Base-by-base conservation (phyloP, 2,888 invertebrate species). In the Lepidochrysops patricia region DNA sequence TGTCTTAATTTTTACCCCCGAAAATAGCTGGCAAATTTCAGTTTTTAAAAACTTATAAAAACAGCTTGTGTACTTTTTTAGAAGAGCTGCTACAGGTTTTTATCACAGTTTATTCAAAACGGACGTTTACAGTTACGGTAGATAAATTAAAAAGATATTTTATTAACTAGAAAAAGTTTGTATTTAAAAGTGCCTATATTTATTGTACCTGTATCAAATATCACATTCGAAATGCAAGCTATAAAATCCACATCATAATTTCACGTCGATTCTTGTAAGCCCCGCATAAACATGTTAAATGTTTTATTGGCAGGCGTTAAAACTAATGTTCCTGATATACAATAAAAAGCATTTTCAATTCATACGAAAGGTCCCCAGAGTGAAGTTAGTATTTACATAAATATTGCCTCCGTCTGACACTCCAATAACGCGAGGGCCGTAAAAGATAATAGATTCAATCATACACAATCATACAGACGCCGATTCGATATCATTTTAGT, bases 401-500 rank as follows among this genome's bases (percentile, higher is more conserved):
- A 62, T 61, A 57, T 65, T 57, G 58, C 58, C 34, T 59, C 57
- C 26, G 52, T 37, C 43, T 57, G 57, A 62, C 57, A 57, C 27
- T 52, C 58, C 61, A 48, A 61, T 61, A 60, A 60, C 56, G 60
- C 37, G 54, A 60, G 48, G 58, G 63, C 54, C 61, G 58, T 61
- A 58, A 56, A 58, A 62, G 58, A 62, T 62, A 62, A 57, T 62
- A 59, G 48, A 62, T 62, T 62, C 56, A 60, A 62, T 62, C 57
- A 62, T 60, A 58, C 52, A 59, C 56, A 60, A 62, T 60, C 57
- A 60, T 56, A 58, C 37, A 37, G 35, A 19, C 12, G 52, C 19
- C 50, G 34, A 59, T 35, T 52, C 35, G 59, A 52, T 59, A 52
- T 59, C 52, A 52, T 59, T 59, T 32, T 50, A 59, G 50, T 52